These are phyloP conservation scores for Dorcus parallelipipedus DNA, from an alignment of 2,888 invertebrate genomes.

Conservation along the genomic window DNA sequence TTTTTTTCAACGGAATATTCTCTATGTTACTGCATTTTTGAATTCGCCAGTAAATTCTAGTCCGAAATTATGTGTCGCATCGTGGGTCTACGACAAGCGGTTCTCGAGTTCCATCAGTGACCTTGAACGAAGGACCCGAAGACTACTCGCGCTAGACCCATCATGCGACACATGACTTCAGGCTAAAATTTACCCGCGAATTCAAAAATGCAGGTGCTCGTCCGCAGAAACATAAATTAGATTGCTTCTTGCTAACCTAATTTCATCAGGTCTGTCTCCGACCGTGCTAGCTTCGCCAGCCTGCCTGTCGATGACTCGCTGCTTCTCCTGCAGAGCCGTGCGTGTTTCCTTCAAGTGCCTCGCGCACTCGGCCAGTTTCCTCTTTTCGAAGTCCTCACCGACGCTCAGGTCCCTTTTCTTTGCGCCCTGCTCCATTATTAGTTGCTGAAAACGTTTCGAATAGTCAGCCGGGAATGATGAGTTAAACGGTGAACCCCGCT, in stretches of 20 bases:
- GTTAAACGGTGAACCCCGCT: background rate
- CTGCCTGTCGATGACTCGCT: constrained; percentile 46
- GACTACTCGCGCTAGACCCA: too few species aligned
- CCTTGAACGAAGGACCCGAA: too few species aligned
- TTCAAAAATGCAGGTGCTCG: background rate
- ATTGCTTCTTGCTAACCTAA: constrained; percentile 44
- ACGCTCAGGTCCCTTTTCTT: constrained; percentile 44
- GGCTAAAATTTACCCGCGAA: too few species aligned
- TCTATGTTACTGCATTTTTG: too few species aligned
- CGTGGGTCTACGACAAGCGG: too few species aligned
- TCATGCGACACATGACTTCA: too few species aligned
- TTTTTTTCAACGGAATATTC: too few species aligned
- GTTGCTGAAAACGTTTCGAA: constrained; percentile 41
- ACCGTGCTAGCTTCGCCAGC: constrained; percentile 49
- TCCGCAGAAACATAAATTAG: background rate
- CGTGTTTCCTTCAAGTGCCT: constrained; percentile 28
- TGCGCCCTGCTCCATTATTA: constrained; percentile 50
- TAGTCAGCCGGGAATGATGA: background rate
- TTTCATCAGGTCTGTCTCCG: constrained; percentile 51
- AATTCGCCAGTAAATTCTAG: too few species aligned
- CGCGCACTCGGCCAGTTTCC: constrained; percentile 31
- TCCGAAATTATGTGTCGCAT: too few species aligned
- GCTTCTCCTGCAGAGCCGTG: constrained; percentile 48
- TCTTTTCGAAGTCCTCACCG: constrained; percentile 34
- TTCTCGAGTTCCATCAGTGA: too few species aligned